Percentiles rank a stretch among this genome's conserved stretches.
phyloP scores from a whole-genome alignment of 2,113 vertebrate genomes.

The Ptychochromis oligacanthus region DNA sequence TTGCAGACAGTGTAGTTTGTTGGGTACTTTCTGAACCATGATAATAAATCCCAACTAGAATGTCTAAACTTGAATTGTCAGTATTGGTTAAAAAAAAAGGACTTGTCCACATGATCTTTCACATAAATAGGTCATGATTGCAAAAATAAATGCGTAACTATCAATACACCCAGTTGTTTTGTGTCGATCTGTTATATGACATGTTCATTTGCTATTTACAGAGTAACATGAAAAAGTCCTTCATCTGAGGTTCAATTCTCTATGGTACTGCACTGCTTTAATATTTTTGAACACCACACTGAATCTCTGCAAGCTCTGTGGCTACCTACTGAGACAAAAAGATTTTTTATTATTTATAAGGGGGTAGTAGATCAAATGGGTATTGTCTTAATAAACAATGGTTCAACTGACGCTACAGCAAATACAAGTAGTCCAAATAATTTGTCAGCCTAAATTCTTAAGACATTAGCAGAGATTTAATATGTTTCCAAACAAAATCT shows the following conservation, averaged over 20 bases:
- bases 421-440: background rate
- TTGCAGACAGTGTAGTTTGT: background rate
- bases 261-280: background rate
- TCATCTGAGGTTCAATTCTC: background rate
- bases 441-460: conserved; percentile 24
- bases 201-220: background rate
- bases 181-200: background rate
- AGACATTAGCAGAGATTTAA: conserved; percentile 39
- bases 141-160: conserved; percentile 41
- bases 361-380: background rate
- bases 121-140: conserved; percentile 1
- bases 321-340: background rate
- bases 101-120: conserved; percentile 16
- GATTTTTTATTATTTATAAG: background rate
- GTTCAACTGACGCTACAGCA: background rate
- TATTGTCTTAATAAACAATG: background rate
- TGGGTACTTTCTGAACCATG: background rate
- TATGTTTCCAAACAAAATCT: conserved; percentile 37
- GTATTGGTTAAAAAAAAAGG: background rate
- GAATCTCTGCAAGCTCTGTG: background rate
- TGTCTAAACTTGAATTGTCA: background rate
- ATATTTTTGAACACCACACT: background rate
- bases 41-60: background rate
- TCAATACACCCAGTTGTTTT: conserved; percentile 1
- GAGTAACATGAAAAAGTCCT: background rate